Evolutionary conservation across 2,113 vertebrate species (phyloP).

Genomic region (human (Homo sapiens)): DNA sequence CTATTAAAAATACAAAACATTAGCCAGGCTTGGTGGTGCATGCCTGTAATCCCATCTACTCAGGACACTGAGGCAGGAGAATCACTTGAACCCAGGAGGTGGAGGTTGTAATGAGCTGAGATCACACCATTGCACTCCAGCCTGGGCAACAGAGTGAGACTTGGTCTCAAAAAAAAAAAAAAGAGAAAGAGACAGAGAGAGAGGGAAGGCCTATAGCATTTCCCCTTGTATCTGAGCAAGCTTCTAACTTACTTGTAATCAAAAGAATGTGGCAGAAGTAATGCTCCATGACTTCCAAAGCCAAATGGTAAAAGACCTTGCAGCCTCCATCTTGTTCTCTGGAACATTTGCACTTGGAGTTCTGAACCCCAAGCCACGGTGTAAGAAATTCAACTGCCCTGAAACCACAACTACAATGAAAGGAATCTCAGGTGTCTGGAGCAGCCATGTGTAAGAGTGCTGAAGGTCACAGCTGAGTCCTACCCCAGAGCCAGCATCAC

Average conservation of each 20-base stretch:
- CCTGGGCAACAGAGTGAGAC: no score
- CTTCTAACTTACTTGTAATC: background rate
- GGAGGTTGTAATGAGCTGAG: no score
- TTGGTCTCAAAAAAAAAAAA: no score
- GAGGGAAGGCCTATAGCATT: background rate
- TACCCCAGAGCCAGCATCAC: background rate
- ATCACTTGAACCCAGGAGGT: no score
- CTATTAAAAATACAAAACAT: no score
- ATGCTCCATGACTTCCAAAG: background rate
- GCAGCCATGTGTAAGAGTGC: accelerated
- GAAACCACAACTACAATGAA: background rate
- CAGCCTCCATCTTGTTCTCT: background rate
- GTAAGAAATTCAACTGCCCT: background rate
- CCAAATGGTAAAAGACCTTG: background rate
- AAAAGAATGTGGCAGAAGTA: background rate
- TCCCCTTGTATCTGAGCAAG: background rate
- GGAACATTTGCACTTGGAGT: background rate
- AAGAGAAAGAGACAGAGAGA: no score
- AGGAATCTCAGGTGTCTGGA: background rate
- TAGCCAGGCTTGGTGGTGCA: no score
- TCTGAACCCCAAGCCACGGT: background rate
- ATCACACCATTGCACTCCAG: no score
- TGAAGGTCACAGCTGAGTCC: background rate
- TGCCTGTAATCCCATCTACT: no score
- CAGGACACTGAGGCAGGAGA: no score